These are phyloP conservation scores for Crypturellus tataupa DNA, from an alignment of 2,797 vertebrate genomes.

Conservation along the genomic window DNA sequence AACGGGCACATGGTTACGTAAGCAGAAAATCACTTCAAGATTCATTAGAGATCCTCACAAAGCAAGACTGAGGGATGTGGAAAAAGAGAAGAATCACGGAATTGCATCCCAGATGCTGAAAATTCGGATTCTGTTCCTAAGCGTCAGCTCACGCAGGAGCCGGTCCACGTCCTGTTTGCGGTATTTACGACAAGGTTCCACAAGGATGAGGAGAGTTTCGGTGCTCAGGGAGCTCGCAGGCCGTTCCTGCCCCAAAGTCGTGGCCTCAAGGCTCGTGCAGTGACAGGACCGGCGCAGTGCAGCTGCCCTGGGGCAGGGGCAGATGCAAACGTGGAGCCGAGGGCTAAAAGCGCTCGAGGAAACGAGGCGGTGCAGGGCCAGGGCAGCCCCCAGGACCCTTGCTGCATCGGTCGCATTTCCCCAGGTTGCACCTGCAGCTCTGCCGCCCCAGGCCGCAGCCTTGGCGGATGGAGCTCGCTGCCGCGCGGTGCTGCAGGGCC, in stretches of 20 bases:
- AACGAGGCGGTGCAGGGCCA: background rate
- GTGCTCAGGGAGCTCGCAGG: background rate
- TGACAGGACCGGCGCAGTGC: background rate
- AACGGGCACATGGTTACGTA: background rate
- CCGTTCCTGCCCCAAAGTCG: background rate
- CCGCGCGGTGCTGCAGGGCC: no score
- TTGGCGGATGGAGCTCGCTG: no score
- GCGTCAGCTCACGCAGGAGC: no score
- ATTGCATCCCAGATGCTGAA: background rate
- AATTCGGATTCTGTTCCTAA: background rate
- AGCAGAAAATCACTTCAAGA: background rate
- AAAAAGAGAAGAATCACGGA: background rate
- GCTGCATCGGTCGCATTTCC: background rate
- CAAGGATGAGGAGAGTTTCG: background rate
- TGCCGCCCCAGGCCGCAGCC: background rate
- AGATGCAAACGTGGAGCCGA: background rate
- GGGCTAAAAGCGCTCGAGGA: background rate
- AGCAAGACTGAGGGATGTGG: background rate
- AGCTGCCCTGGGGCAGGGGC: background rate
- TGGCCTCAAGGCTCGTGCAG: background rate
- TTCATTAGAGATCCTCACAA: background rate
- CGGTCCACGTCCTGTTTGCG: no score
- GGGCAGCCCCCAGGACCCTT: background rate
- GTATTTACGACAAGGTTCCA: no score
- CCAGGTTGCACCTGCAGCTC: background rate